A percentile compares a stretch with the other conserved stretches of the same genome.
Evolutionary conservation across 2,113 vertebrate genomes (phyloP).

Genomic region (Verasper variegatus): DNA sequence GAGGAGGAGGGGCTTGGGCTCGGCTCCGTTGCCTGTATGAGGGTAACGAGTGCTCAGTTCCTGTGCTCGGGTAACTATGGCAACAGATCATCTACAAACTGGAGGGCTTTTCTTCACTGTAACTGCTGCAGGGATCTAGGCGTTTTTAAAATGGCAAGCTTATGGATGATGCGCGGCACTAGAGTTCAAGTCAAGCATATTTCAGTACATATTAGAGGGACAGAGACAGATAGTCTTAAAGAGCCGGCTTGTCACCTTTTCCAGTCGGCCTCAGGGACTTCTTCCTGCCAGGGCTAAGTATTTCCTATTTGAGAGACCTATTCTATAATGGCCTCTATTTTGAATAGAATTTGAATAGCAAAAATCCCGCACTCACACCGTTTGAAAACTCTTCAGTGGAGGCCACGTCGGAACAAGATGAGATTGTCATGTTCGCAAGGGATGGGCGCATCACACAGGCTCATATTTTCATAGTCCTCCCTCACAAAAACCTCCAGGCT

Average conservation of each 20-base stretch:
- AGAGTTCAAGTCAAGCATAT: conserved; percentile 41
- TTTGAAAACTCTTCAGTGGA: conserved; percentile 52
- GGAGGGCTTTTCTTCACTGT: conserved; percentile 72
- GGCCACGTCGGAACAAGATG: conserved; percentile 52
- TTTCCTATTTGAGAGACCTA: conserved; percentile 46
- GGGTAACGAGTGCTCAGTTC: conserved; percentile 67
- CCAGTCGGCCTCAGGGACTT: conserved; percentile 36
- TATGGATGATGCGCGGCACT: conserved; percentile 43
- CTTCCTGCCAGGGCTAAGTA: conserved; percentile 48
- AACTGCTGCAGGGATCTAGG: conserved; percentile 66
- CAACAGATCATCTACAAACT: conserved; percentile 79
- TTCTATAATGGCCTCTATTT: conserved; percentile 56
- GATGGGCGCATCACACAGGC: conserved; percentile 27
- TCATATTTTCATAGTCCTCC: conserved; percentile 56
- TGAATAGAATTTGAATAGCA: conserved; percentile 75
- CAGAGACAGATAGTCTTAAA: conserved; percentile 48
- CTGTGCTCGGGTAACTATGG: conserved; percentile 77
- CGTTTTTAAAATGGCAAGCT: conserved; percentile 65
- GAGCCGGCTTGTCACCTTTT: conserved; percentile 60
- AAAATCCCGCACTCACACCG: conserved; percentile 58
- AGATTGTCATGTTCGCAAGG: conserved; percentile 52
- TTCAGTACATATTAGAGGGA: conserved; percentile 24
- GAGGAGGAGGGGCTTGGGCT: conserved; percentile 67
- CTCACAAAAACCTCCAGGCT: conserved; percentile 48
- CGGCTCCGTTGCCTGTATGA: conserved; percentile 65